Evolutionary conservation across 1,140 invertebrate species (phyloP).

Genomic region (Caerostris extrusa): DNA sequence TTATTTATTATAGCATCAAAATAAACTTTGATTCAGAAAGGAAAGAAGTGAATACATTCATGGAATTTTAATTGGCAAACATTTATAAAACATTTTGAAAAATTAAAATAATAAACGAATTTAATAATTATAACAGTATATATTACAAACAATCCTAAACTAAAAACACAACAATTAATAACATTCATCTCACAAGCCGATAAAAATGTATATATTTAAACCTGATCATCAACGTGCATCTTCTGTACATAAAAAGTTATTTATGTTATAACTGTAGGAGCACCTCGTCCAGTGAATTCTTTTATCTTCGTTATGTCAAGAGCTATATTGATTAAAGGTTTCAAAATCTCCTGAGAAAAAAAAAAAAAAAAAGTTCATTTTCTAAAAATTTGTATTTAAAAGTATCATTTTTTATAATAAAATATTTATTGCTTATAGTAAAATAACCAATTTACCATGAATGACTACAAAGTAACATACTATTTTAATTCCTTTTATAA

Average conservation of each 20-base stretch:
- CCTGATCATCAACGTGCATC: background rate
- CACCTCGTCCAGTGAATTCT: slow-evolving; percentile 92
- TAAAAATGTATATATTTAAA: background rate
- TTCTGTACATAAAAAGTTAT: background rate
- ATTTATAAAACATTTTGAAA: background rate
- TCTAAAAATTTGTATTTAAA: background rate
- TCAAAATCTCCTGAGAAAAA: slow-evolving; percentile 85
- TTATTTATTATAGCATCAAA: background rate
- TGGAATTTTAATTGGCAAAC: background rate
- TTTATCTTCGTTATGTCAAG: slow-evolving; percentile 91
- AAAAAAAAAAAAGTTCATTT: background rate
- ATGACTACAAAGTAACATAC: too few species aligned
- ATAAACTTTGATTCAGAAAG: background rate
- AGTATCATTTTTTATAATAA: too few species aligned
- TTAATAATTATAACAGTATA: slow-evolving; percentile 10
- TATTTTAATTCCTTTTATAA: too few species aligned
- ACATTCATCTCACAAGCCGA: background rate
- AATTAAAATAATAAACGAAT: background rate
- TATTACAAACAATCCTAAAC: slow-evolving; percentile 8
- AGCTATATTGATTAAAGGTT: slow-evolving; percentile 94
- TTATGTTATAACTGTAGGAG: slow-evolving; percentile 99
- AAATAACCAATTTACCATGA: too few species aligned
- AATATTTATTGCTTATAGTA: too few species aligned
- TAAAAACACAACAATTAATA: background rate
- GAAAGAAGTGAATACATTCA: background rate